Evolutionary conservation across 1,140 invertebrate genomes (phyloP).

Genomic region (Drosophila ficusphila): DNA sequence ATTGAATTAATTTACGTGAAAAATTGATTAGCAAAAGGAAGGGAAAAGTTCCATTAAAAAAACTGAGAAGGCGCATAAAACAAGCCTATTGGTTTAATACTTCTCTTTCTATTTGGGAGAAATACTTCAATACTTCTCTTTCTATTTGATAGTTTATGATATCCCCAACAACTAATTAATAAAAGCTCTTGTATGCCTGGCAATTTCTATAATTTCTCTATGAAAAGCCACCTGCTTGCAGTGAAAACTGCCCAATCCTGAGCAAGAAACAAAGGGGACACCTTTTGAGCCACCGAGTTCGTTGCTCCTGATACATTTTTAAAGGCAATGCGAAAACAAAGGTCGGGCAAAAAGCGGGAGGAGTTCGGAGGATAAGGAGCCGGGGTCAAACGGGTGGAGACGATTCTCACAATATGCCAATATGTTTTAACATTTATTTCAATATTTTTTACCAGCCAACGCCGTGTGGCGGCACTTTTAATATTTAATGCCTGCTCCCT

Average conservation of each 20-base stretch:
- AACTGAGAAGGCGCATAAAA: too few relatives aligned
- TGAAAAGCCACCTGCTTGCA: too few relatives aligned
- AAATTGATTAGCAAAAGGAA: slow-evolving; percentile 73
- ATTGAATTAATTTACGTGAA: slow-evolving; percentile 84
- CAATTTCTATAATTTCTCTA: too few relatives aligned
- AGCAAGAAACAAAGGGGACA: background rate
- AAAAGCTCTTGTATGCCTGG: too few relatives aligned
- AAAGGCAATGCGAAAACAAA: slow-evolving; percentile 63
- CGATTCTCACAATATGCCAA: slow-evolving; percentile 77
- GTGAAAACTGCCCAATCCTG: too few relatives aligned
- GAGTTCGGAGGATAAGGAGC: background rate
- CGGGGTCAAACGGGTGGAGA: slow-evolving; percentile 3
- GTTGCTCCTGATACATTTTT: slow-evolving; percentile 62
- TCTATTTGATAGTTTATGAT: too few relatives aligned
- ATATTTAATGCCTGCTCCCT: slow-evolving; percentile 69
- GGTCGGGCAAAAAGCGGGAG: background rate
- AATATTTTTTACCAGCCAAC: slow-evolving; percentile 66
- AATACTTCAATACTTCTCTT: too few relatives aligned
- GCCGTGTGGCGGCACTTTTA: slow-evolving; percentile 76
- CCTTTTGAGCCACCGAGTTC: background rate
- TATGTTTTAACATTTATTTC: slow-evolving; percentile 83
- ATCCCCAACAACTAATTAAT: too few relatives aligned
- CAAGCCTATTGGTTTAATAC: too few relatives aligned
- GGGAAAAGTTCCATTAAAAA: background rate
- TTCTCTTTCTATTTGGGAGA: too few relatives aligned